Percentiles rank a stretch among this genome's conserved stretches.
Evolutionary conservation across 2,797 vertebrate genomes (phyloP).

Genomic region (Alosa sapidissima): DNA sequence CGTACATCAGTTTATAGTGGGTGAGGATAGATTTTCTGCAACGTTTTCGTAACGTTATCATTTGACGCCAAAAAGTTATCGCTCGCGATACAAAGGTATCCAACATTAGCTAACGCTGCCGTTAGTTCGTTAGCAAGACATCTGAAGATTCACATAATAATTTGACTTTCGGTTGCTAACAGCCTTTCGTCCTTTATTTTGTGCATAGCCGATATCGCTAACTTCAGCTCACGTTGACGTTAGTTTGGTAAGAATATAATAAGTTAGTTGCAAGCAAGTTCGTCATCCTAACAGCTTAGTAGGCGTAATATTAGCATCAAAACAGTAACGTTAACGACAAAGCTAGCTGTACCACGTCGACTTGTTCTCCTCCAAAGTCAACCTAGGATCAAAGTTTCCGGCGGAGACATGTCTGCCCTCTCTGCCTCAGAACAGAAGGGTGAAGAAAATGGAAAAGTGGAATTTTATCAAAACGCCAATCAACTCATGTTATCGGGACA

Average conservation of each 20-base stretch:
- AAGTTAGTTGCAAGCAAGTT: neutral
- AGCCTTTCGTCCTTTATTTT: neutral
- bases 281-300: neutral
- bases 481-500: constrained; percentile 45
- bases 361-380: neutral
- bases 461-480: constrained; percentile 33
- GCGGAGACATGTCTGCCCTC: constrained; percentile 55
- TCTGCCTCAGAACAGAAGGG: constrained; percentile 42
- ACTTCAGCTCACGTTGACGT: neutral
- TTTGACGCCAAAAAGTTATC: neutral
- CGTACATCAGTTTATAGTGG: neutral
- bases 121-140: neutral
- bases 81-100: neutral
- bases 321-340: neutral
- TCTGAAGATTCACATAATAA: neutral
- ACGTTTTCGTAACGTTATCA: neutral
- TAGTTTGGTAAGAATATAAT: neutral
- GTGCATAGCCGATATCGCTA: neutral
- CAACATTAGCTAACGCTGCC: neutral
- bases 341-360: neutral
- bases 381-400: constrained; percentile 23
- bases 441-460: constrained; percentile 43
- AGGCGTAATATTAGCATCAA: constrained; percentile 9
- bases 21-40: neutral
- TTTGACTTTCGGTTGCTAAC: too few species aligned